Evolutionary conservation across 1,140 invertebrate genomes (phyloP).

Genomic region (Drosophila sproati): DNA sequence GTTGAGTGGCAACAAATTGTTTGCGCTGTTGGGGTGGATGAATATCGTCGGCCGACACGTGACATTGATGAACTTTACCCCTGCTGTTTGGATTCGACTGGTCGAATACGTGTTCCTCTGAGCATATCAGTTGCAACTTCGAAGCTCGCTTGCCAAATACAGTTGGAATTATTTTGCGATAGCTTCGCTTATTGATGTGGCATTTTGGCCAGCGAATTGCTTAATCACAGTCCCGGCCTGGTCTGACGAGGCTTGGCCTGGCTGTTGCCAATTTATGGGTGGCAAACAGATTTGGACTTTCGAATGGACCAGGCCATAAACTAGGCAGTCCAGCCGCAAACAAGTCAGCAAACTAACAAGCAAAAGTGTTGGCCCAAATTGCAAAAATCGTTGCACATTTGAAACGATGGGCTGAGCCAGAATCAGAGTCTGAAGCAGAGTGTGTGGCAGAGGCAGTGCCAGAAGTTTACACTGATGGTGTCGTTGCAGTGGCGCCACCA

Average conservation of each 20-base stretch:
- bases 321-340: conserved; percentile 38
- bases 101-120: conserved; percentile 35
- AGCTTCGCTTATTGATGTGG: conserved; percentile 52
- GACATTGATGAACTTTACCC: conserved; percentile 79
- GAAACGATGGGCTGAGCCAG: conserved; percentile 8
- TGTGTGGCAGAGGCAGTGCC: neutral
- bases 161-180: conserved; percentile 41
- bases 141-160: conserved; percentile 20
- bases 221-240: conserved; percentile 65
- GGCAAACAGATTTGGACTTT: conserved; percentile 62
- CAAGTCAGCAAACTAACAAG: conserved; percentile 65
- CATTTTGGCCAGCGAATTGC: conserved; percentile 57
- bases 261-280: conserved; percentile 69
- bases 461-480: conserved; percentile 49
- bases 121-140: neutral
- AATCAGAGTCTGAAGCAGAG: neutral
- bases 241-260: neutral
- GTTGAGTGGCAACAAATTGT: conserved; percentile 71
- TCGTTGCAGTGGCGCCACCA: conserved; percentile 67
- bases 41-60: conserved; percentile 44
- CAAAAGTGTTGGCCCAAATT: conserved; percentile 67
- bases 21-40: conserved; percentile 14
- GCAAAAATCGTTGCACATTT: conserved; percentile 40
- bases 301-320: conserved; percentile 58
- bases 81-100: conserved; percentile 17